Evolutionary conservation across 1,140 invertebrate genomes (phyloP).

Genomic region (Diploscapter pachys): DNA sequence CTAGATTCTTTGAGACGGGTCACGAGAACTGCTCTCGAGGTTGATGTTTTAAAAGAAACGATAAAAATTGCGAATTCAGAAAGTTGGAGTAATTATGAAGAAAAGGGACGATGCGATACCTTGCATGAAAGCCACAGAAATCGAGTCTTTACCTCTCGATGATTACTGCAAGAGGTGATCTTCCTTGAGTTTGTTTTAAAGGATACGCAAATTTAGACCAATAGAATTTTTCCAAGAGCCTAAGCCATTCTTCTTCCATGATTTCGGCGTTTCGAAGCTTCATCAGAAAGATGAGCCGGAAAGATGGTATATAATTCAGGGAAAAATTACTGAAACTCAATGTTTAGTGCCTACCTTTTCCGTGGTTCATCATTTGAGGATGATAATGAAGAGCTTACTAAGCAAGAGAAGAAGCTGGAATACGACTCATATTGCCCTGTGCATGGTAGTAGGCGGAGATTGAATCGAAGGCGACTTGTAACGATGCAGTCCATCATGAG

Average conservation of each 20-base stretch:
- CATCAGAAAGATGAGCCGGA: conserved; percentile 30
- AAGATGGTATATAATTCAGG: conserved; percentile 37
- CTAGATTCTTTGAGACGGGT: conserved; percentile 47
- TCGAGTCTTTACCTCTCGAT: conserved; percentile 39
- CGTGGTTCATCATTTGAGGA: conserved; percentile 35
- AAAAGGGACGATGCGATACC: conserved; percentile 34
- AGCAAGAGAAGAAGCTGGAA: conserved; percentile 16
- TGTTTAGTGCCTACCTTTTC: conserved; percentile 52
- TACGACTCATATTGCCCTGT: conserved; percentile 57
- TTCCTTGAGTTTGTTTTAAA: background rate
- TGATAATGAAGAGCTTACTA: conserved; percentile 26
- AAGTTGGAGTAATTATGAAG: conserved; percentile 37
- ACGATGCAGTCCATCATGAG: conserved; percentile 53
- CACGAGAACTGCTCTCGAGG: conserved; percentile 35
- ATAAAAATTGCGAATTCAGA: conserved; percentile 17
- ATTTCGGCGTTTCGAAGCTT: conserved; percentile 18
- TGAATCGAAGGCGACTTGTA: conserved; percentile 37
- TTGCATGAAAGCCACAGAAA: conserved; percentile 23
- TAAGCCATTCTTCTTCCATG: conserved; percentile 26
- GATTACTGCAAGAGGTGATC: conserved; percentile 26
- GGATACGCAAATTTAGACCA: conserved; percentile 15
- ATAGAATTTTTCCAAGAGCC: conserved; percentile 30
- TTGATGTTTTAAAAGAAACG: background rate
- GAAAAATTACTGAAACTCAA: background rate
- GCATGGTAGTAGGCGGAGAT: conserved; percentile 45